Base-by-base conservation (phyloP, 2,113 vertebrate genomes). In the Heteronetta atricapilla region DNA sequence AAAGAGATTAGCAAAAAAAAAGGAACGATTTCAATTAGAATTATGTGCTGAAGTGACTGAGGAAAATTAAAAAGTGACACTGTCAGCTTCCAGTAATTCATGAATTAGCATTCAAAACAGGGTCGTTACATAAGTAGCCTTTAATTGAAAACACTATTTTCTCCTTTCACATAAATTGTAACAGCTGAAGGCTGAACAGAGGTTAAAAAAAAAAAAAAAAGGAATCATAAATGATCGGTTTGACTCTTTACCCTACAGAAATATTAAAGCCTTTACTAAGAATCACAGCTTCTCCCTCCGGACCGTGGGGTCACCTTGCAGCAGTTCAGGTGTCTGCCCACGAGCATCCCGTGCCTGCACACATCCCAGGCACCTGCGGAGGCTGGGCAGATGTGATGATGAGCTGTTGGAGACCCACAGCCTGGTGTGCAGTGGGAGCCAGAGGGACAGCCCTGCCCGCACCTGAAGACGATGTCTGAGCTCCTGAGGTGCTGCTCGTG, bases 71-170 rank as follows among this genome's bases (percentile, higher is more conserved):
- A 93, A 96, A 85, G 70, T 3, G 1, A 76, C 83, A 70, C 63
- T 89, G 85, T 74, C 91, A 77, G 87, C 79, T 95, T 86, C 85
- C 81, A 90, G 55, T 85, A 87, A 93, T 74, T 94, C 11, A 53
- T 17, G 67, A 92, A 96, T 96, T 93, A 95, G 90, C 88, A 95
- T 96, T 96, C 92, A 90, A 94, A 97, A 94, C 70, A 87, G 81
- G 63, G 70, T 14, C 52, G 55, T 93, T 96, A 94, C 63, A 74
- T 93, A 97, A 96, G 88, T 9, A 88, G 64, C 44, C 77, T 84
- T 92, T 93, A 96, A 96, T 66, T 96, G 95, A 93, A 97, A 96
- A 93, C 62, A 66, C n/a, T 66, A 1, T 84, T 95, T 85, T 93
- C 70, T 92, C 31, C 44, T 76, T 92, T 85, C 0, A 0, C 23